Conservation (phyloP, 2,888 invertebrate genomes). For the Kuschelorhynchus macadamiae region DNA sequence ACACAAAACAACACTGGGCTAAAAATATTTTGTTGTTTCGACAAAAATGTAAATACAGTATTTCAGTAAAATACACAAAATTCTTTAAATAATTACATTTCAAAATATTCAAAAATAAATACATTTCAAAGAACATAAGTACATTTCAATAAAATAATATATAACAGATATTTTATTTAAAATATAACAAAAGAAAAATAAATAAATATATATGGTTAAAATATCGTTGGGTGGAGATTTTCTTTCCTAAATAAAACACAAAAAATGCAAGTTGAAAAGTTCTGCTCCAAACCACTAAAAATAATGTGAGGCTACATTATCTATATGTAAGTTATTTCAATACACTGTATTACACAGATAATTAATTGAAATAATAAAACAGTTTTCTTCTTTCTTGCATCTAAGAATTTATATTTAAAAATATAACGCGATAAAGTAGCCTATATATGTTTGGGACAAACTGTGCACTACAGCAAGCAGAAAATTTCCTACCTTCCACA, state of each 20-base stretch:
- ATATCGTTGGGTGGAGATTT: conserved; percentile 59
- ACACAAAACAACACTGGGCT: conserved; percentile 49
- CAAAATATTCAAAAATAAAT: conserved; percentile 53
- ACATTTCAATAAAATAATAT: conserved; percentile 55
- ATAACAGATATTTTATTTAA: conserved; percentile 57
- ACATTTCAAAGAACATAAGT: conserved; percentile 53
- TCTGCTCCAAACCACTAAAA: conserved; percentile 62
- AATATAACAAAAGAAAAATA: conserved; percentile 53
- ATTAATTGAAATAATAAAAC: conserved; percentile 2
- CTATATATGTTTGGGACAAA: conserved; percentile 64
- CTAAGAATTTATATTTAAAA: conserved; percentile 1
- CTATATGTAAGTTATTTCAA: conserved; percentile 15
- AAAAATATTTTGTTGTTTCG: conserved; percentile 47
- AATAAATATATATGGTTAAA: conserved; percentile 51
- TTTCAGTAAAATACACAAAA: conserved; percentile 41
- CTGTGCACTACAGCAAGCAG: conserved; percentile 64
- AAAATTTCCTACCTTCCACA: conserved; percentile 45
- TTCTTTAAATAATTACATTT: conserved; percentile 54
- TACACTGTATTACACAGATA: background rate
- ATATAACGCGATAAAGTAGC: conserved; percentile 59
- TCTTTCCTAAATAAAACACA: conserved; percentile 64
- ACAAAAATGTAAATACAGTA: conserved; percentile 33
- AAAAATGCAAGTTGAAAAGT: conserved; percentile 63
- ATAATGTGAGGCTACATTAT: conserved; percentile 58
- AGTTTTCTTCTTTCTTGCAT: background rate